Evolutionary conservation across 35 echinoderm and acorn worm species (phyloP), one percentile per base, ranked within the genome.

Genomic region (Eucidaris tribuloides): DNA sequence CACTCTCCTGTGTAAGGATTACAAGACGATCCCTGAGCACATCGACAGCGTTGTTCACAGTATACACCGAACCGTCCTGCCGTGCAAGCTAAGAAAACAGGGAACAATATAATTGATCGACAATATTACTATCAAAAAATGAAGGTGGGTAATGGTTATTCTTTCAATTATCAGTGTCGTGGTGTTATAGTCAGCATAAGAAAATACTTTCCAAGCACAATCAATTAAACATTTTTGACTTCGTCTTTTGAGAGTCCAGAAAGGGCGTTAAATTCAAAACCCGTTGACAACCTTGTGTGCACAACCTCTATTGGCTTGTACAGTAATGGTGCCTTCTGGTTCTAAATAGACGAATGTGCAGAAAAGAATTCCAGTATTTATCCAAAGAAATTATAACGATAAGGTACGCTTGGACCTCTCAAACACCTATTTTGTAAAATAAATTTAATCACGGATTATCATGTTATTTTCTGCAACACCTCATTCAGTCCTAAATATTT

Each of bases 1-100:
- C 82, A 84, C 40, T 39, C 27, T 2, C 82, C 82, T 7, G 82
- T 84, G 62, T 52, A 71, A 23, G 19, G 9, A 72, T 84, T 32
- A 72, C 82, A 84, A 11, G 30, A 27, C 0, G 17, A 34, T 20
- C 45, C 63, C 3, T 44, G 50, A 27, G 45, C 9, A 38, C 82
- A 84, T 2, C 45, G 63, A 36, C 82, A 84, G 19, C 46, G 42
- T 46, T 72, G 82, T 35, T 22, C n/a, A 55, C 82, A 84, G 7
- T 65, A 29, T 20, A 46, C 82, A 0, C 82, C 82, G 52, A 50
- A 84, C 33, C 5, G 40, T 4, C 82, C 82, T 70, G n/a, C 3
- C 4, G n/a, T 7, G 37, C 82, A 84, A 32, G 19, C 82, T 42
- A 50, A 42, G n/a, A 19, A n/a, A 9, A 60, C 25, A n/a, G 19